These are phyloP conservation scores for Arge pagana DNA, from an alignment of 2,888 invertebrate genomes.

Conservation along the genomic window DNA sequence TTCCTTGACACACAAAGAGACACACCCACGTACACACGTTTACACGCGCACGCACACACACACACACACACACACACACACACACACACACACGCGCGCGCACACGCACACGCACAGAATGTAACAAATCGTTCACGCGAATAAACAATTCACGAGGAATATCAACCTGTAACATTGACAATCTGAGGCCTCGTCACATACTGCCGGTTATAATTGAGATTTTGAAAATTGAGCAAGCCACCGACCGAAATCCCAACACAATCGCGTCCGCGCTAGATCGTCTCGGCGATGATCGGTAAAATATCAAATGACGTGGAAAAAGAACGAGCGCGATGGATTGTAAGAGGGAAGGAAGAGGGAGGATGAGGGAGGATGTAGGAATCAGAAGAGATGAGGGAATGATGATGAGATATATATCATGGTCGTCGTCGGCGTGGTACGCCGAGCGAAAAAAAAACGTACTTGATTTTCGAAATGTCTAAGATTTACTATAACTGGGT, in stretches of 20 bases:
- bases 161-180: conserved; percentile 49
- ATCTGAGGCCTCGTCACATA: conserved; percentile 57
- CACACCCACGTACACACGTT: background rate
- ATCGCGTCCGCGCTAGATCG: no score
- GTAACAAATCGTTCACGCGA: no score
- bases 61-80: background rate
- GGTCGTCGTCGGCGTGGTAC: no score
- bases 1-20: conserved; percentile 34
- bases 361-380: background rate
- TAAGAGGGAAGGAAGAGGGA: no score
- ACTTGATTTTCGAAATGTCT: conserved; percentile 46
- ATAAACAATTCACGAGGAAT: no score
- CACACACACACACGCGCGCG: background rate
- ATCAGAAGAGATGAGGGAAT: background rate
- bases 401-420: background rate
- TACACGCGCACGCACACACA: background rate
- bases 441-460: no score
- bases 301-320: background rate
- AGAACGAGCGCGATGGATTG: conserved; percentile 12
- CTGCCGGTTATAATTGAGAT: conserved; percentile 50
- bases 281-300: background rate
- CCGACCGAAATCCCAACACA: no score
- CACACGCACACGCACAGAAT: conserved; percentile 25
- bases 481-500: conserved; percentile 47
- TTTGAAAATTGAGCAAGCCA: conserved; percentile 45